Evolutionary conservation across 1,140 invertebrate species (phyloP), one percentile per base, ranked within the genome.

Genomic region (Eupristina koningsbergeri): DNA sequence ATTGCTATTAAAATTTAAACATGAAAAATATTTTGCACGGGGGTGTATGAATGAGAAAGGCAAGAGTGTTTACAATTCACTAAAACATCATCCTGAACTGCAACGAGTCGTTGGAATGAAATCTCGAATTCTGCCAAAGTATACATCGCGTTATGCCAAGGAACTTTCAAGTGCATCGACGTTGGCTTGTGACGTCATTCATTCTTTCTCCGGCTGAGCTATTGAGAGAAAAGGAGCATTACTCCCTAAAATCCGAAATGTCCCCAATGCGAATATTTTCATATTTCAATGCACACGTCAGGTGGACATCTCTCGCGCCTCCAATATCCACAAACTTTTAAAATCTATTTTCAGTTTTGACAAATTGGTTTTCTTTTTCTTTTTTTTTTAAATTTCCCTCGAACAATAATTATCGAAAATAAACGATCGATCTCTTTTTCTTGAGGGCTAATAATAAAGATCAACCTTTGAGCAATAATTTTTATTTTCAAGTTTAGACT

Each of bases 111-210:
- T 53, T 19, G 9, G 19, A 29, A 69, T 7, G 67, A 71, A 36
- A 41, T 71, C 34, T 9, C 29, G 36, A 71, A 41, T 71, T 36
- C 67, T 71, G 67, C 67, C 67, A 71, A 71, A 71, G 45, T 50
- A 74, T 31, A 50, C 73, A 85, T 79, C 86, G 87, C 80, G 86
- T 89, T 87, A 29, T 36, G 79, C 64, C 45, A 71, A 71, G 34
- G 79, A 73, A 80, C 47, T 80, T n/a, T 71, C 26, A 26, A 69
- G 67, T 45, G 67, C 67, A 73, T 58, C 34, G 67, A 17, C 77
- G 13, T 67, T 50, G 47, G 2, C 6, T 67, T n/a, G 34, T 50
- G 63, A 47, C 45, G 77, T 41, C 77, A 36, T 34, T 45, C 63
- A 36, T 13, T 61, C n/a, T 13, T 74, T 45, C 69, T 17, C 13